A percentile compares a stretch with the other conserved stretches of the same genome.
phyloP scores from a whole-genome alignment of 1,140 invertebrate species.

The Caerostris darwini region DNA sequence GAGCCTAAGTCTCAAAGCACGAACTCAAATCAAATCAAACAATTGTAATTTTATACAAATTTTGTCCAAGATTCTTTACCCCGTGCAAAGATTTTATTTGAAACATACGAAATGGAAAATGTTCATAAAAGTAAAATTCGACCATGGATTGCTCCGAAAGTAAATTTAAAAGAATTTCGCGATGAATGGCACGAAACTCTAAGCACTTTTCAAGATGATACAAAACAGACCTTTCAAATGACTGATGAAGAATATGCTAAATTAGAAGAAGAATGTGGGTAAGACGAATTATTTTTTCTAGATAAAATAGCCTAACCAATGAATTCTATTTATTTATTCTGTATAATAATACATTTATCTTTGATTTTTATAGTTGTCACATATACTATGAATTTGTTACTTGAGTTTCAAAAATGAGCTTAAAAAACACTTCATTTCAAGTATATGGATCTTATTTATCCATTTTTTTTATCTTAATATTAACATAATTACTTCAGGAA shows the following conservation, averaged over 20 bases:
- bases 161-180: conserved; percentile 26
- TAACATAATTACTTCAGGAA: too few species aligned
- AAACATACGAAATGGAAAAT: neutral
- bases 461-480: neutral
- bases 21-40: too few species aligned
- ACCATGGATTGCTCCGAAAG: neutral
- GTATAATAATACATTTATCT: neutral
- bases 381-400: neutral
- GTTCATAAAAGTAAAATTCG: neutral
- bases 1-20: too few species aligned
- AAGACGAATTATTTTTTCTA: neutral
- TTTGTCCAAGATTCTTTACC: too few species aligned
- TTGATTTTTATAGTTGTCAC: neutral
- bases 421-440: neutral
- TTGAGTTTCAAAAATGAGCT: neutral
- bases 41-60: too few species aligned
- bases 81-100: too few species aligned
- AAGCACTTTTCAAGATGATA: neutral
- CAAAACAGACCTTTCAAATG: neutral
- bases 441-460: neutral
- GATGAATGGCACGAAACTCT: neutral
- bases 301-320: neutral
- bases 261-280: conserved; percentile 40
- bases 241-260: neutral
- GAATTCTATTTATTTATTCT: neutral